A percentile compares a stretch with the other conserved stretches of the same genome.
Evolutionary conservation across 1,140 invertebrate genomes (phyloP).

Genomic region (Drosophila rhopaloa): DNA sequence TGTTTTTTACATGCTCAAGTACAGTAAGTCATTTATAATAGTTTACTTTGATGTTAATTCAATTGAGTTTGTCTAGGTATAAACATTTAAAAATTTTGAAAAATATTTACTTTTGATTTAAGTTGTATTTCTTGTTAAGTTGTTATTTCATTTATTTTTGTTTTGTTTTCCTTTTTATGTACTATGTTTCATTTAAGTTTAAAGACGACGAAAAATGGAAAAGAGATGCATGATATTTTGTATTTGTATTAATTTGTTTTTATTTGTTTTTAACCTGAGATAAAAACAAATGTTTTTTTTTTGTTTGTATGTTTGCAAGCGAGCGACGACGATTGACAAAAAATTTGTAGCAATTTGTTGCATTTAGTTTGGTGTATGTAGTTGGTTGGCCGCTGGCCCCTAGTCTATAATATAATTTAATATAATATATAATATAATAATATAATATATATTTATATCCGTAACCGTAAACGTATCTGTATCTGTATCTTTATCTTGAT

Average conservation of each 20-base stretch:
- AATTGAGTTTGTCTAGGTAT: conserved; percentile 60
- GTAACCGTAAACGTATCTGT: conserved; percentile 22
- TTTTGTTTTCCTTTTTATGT: conserved; percentile 20
- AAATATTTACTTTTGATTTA: conserved; percentile 78
- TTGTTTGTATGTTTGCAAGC: conserved; percentile 37
- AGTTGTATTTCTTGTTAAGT: conserved; percentile 16
- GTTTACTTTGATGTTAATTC: conserved; percentile 46
- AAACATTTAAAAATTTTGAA: conserved; percentile 80
- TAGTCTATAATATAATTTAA: conserved; percentile 49
- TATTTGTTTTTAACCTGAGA: conserved; percentile 21
- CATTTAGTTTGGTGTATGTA: conserved; percentile 80
- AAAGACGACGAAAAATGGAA: conserved; percentile 57
- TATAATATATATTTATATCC: conserved; percentile 31
- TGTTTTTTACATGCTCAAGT: conserved; percentile 48
- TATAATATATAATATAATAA: conserved; percentile 33
- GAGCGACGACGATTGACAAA: conserved; percentile 58
- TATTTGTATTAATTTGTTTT: conserved; percentile 23
- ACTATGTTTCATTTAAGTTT: conserved; percentile 29
- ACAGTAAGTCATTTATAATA: conserved; percentile 42
- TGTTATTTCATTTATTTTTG: conserved; percentile 12
- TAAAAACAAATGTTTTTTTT: conserved; percentile 25
- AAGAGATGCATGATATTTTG: conserved; percentile 43
- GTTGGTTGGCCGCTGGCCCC: conserved; percentile 71
- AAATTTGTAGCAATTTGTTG: conserved; percentile 81
- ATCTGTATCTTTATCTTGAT: conserved; percentile 24